These are phyloP conservation scores for Merops nubicus DNA, from an alignment of 2,113 vertebrate species.

Conservation along the genomic window DNA sequence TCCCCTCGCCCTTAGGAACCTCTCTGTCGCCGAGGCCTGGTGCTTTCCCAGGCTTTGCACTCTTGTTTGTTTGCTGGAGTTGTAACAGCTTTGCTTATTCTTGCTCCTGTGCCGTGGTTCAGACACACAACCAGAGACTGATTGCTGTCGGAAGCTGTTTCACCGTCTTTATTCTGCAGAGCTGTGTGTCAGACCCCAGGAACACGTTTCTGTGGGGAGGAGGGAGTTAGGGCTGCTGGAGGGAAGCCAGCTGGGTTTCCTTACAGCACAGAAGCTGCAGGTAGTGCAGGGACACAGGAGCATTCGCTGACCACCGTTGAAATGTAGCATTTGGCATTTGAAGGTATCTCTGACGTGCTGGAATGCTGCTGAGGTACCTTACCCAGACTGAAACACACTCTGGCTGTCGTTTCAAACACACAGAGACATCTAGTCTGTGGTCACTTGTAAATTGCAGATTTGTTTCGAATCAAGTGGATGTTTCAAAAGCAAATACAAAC, in stretches of 20 bases:
- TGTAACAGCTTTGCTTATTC: background rate
- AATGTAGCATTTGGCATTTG: background rate
- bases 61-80: background rate
- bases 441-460: background rate
- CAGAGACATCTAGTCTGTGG: background rate
- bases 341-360: background rate
- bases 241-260: background rate
- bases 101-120: rapidly evolving
- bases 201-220: rapidly evolving
- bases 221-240: background rate
- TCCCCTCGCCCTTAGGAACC: rapidly evolving
- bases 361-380: background rate
- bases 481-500: background rate
- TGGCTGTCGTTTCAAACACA: background rate
- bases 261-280: background rate
- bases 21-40: background rate
- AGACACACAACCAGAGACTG: rapidly evolving
- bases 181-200: background rate
- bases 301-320: background rate
- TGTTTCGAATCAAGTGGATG: too few relatives aligned
- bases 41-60: background rate
- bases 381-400: background rate
- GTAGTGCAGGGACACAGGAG: background rate
- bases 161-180: rapidly evolving
- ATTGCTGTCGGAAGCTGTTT: background rate